Percentiles rank a stretch among this genome's conserved stretches.
These are phyloP conservation scores for Glareola pratincola DNA, from an alignment of 2,113 vertebrate species.

Conservation along the genomic window DNA sequence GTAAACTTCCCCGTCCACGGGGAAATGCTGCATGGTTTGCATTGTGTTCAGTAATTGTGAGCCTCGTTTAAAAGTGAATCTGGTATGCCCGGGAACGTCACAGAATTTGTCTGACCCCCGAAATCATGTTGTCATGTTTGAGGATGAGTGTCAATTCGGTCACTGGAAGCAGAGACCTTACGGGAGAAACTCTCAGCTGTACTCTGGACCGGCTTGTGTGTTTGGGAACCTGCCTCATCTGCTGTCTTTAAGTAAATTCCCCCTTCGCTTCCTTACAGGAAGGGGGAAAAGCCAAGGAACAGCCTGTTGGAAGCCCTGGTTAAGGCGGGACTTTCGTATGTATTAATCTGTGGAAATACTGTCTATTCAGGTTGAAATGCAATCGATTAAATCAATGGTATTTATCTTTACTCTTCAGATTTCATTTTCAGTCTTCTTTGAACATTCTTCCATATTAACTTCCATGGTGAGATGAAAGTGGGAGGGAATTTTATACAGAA, in stretches of 20 bases:
- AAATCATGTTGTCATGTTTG: not conserved
- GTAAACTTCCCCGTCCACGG: not conserved
- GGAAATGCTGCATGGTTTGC: not conserved
- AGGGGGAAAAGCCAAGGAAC: not conserved
- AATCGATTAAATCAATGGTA: rapidly evolving
- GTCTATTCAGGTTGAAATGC: not conserved
- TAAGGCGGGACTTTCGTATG: not conserved
- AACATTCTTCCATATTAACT: not conserved
- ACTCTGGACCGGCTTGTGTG: not conserved
- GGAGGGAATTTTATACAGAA: not conserved
- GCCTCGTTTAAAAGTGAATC: not conserved
- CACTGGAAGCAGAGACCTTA: not conserved
- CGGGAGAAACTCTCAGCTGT: not conserved
- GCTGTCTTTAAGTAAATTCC: not conserved
- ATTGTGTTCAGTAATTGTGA: not conserved
- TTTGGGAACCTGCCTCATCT: not conserved
- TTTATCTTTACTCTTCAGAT: not conserved
- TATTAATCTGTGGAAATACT: not conserved
- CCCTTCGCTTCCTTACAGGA: not conserved
- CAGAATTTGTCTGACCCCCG: not conserved
- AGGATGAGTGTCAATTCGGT: not conserved
- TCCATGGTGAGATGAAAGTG: not conserved
- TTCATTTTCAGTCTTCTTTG: not conserved
- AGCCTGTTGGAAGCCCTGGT: not conserved
- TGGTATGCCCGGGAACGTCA: not conserved